phyloP scores from a whole-genome alignment of 2,888 invertebrate species.

The Lithophane socia region DNA sequence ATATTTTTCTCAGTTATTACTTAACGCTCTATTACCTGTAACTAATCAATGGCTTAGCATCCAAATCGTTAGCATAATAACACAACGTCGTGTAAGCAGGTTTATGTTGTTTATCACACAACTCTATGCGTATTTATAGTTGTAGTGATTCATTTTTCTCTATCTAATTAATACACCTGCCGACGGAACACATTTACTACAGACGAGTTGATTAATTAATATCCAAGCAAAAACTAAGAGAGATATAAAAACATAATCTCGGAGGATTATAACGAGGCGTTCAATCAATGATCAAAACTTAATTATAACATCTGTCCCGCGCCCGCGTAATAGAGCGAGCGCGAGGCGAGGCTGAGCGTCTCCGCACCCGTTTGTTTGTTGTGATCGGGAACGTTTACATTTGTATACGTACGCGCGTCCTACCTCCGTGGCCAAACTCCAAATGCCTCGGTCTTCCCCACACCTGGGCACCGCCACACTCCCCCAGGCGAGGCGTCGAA shows the following conservation, averaged over 20 bases:
- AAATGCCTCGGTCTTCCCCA: constrained; percentile 64
- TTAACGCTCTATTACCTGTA: constrained; percentile 27
- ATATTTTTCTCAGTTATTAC: constrained; percentile 20
- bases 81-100: constrained; percentile 30
- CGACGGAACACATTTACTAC: constrained; percentile 47
- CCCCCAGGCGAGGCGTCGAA: constrained; percentile 46
- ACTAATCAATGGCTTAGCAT: constrained; percentile 36
- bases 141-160: constrained; percentile 52
- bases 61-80: constrained; percentile 37
- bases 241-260: constrained; percentile 39
- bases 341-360: constrained; percentile 29
- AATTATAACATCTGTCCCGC: constrained; percentile 41
- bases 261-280: constrained; percentile 32
- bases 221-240: constrained; percentile 45
- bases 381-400: constrained; percentile 72
- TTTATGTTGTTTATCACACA: constrained; percentile 41
- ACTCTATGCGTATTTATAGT: constrained; percentile 30
- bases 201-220: constrained; percentile 49
- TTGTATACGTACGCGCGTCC: constrained; percentile 71
- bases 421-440: constrained; percentile 71
- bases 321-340: constrained; percentile 24
- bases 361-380: constrained; percentile 68
- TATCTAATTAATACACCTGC: constrained; percentile 47
- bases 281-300: constrained; percentile 40
- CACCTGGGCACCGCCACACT: constrained; percentile 29